Evolutionary conservation across 2,113 vertebrate genomes (phyloP).

Genomic region (Acanthisitta chloris): DNA sequence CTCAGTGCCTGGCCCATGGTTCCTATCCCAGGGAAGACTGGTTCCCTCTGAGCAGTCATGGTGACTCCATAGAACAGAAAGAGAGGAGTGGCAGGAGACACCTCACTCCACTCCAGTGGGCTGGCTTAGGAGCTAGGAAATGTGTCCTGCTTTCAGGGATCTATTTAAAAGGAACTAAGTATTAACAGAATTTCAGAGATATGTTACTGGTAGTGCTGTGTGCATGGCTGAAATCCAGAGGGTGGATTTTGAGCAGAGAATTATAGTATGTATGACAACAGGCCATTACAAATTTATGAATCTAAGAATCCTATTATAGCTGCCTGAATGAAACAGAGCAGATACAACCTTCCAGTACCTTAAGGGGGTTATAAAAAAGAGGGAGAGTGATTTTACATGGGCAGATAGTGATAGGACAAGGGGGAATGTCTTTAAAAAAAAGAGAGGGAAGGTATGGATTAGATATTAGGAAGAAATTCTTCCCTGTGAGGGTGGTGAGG

Average conservation of each 20-base stretch:
- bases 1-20: neutral
- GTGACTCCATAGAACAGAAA: neutral
- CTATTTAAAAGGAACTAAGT: neutral
- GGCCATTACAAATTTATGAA: neutral
- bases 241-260: neutral
- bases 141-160: neutral
- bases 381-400: neutral
- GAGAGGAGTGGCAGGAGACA: neutral
- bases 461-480: neutral
- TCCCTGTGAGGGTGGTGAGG: fast-evolving
- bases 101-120: fast-evolving
- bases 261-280: neutral
- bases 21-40: neutral
- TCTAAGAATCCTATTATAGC: neutral
- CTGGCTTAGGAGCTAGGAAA: neutral
- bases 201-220: neutral
- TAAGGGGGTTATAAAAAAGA: neutral
- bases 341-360: neutral
- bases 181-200: neutral
- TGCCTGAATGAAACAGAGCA: neutral
- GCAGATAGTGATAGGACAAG: neutral
- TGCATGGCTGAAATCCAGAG: neutral
- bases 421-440: neutral
- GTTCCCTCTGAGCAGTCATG: neutral
- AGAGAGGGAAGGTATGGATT: neutral